Evolutionary conservation across 2,888 invertebrate genomes (phyloP), one percentile per base, ranked within the genome.

Genomic region (Mythimna albipuncta): DNA sequence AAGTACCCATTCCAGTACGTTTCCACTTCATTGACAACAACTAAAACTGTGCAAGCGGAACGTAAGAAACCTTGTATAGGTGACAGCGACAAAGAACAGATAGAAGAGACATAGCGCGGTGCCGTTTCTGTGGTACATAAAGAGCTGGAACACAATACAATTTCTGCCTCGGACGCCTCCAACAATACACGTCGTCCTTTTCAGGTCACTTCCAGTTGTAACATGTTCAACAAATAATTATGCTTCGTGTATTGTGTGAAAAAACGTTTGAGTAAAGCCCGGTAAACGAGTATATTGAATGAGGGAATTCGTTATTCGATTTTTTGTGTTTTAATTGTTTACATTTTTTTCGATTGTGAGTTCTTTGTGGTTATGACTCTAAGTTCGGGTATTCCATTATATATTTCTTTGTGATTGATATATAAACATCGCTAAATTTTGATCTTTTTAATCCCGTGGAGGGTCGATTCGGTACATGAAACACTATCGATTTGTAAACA

Each of bases 161-260:
- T 93, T 93, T 92, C 95, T 93, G 91, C 90, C 91, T 91, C 90
- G 89, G 93, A 91, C 92, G 91, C 93, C 91, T 93, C 89, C 89
- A 91, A 91, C 90, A 91, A 92, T 91, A 88, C 91, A 86, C 84
- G 92, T 92, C 93, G 93, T 94, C 92, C 94, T 93, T 94, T 95
- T 94, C 92, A 95, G 94, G 94, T 94, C 95, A 94, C 89, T 93
- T 93, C 92, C 93, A 95, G 90, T 90, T 86, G 89, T 92, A 91
- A 91, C 92, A 88, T 91, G 93, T 90, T 91, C 89, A 91, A 93
- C 92, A 92, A 93, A 94, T 93, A 92, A 93, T 94, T 93, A 92
- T 90, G 89, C 83, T 86, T 77, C 76, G 83, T 82, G 83, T 88
- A 89, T 91, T 91, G 90, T 92, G 88, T 84, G 85, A 87, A 90